A percentile compares a stretch with the other conserved stretches of the same genome.
Conservation (phyloP, 2,888 invertebrate species). For the Cremastinae sp. region DNA sequence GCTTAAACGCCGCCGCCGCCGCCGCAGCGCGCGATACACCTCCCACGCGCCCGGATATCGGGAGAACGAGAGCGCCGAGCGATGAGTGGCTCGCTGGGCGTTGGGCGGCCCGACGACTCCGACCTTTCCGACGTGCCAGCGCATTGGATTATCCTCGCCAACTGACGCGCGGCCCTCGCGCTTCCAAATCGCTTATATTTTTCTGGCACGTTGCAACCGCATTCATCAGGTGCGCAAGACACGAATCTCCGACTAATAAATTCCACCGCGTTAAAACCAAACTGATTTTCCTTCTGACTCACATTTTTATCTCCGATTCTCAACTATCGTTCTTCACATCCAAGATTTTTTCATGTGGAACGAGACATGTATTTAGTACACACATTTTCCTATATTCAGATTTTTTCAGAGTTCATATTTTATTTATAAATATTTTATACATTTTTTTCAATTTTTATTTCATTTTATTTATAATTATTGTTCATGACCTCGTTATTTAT, state of each 20-base stretch:
- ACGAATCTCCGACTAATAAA: neutral
- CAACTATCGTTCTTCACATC: neutral
- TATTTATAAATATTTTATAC: too few species aligned
- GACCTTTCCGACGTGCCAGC: slow-evolving; percentile 43
- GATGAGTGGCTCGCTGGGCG: slow-evolving; percentile 53
- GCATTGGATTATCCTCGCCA: slow-evolving; percentile 41
- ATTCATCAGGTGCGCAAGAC: too few species aligned
- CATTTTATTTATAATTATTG: too few species aligned
- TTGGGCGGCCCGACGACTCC: slow-evolving; percentile 56
- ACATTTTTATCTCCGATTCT: neutral
- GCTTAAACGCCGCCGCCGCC: slow-evolving; percentile 57
- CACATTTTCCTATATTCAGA: too few species aligned
- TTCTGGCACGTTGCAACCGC: too few species aligned
- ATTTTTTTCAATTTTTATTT: too few species aligned
- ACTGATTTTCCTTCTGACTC: neutral
- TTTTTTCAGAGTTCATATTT: too few species aligned
- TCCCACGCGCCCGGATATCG: slow-evolving; percentile 48
- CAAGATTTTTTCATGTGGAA: neutral
- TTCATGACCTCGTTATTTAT: too few species aligned
- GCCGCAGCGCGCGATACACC: slow-evolving; percentile 56
- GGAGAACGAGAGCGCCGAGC: slow-evolving; percentile 16
- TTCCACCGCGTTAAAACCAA: neutral
- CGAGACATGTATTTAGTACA: too few species aligned
- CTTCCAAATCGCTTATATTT: neutral
- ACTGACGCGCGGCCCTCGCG: slow-evolving; percentile 47